Base-by-base conservation (phyloP, 2,888 invertebrate genomes). In the Villa cingulata region DNA sequence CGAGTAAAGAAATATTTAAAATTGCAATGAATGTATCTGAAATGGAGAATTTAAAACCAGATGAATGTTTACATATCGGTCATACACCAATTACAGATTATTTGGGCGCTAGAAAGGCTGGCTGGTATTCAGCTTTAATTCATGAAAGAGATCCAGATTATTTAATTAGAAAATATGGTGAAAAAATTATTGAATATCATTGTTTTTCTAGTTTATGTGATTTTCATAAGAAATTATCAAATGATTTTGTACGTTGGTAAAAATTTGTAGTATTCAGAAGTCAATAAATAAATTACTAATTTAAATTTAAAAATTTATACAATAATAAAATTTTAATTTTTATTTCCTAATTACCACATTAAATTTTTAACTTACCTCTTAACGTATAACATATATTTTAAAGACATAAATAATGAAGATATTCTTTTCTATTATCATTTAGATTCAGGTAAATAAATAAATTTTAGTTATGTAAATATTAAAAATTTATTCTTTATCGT, bases 41-140 rank as follows among this genome's bases (percentile, higher is more conserved):
- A 14, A 54, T 72, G 19, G 48, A 58, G 4, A 52, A 64, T 38
- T 57, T 78, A 1, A 61, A 68, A 45, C 74, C 84, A 0, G 61
- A 70, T 1, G 77, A 87, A 58, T 83, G 85, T 46, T 63, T 90
- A 4, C 94, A 94, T 62, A 74, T 94, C 43, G 92, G 94, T 1
- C 87, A 94, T 68, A 79, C 81, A 53, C 62, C 81, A 3, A 66
- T 74, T 29, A 74, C 81, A 34, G 94, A 94, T 67, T 92, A 85
- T 63, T 55, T 75, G 19, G 92, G 85, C 2, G 89, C 92, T 0
- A 75, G 63, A 55, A 71, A 72, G 19, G 79, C 80, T 3, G 84
- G 86, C 2, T 89, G 91, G 89, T 76, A 83, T 62, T 79, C 85
- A 1, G 75, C 57, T 54, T 77, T 55, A 57, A 72, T 70, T 37